Conservation (phyloP, 1,140 invertebrate genomes). For the Pristionchus pacificus region DNA sequence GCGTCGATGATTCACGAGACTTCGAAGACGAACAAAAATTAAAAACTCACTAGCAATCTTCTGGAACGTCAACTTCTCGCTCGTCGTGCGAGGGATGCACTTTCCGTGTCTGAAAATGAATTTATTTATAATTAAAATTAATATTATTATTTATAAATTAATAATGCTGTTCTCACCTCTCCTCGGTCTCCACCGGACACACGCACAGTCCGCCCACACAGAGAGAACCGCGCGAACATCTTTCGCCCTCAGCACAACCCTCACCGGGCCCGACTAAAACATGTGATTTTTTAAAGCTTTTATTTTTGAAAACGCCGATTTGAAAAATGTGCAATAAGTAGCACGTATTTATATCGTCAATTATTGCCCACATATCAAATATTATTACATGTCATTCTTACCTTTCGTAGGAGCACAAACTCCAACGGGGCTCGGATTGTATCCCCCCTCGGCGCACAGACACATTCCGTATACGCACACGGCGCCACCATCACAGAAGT, state of each 20-base stretch:
- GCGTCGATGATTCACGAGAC: no score
- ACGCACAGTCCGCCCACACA: slow-evolving; percentile 30
- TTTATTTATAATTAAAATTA: no score
- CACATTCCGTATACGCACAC: slow-evolving; percentile 20
- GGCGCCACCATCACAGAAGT: slow-evolving; percentile 31
- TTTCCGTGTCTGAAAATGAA: no score
- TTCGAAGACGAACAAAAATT: neutral
- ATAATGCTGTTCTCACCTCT: neutral
- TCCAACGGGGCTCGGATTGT: slow-evolving; percentile 11
- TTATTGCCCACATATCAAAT: slow-evolving; percentile 3
- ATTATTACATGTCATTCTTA: slow-evolving; percentile 6
- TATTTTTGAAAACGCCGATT: no score
- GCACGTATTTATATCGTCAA: neutral
- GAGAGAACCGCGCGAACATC: slow-evolving; percentile 29
- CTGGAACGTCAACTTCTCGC: neutral
- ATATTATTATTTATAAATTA: no score
- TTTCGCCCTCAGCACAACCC: neutral
- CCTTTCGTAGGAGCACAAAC: slow-evolving; percentile 5
- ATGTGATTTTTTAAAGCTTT: slow-evolving; percentile 1
- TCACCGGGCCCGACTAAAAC: neutral
- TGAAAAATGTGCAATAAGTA: slow-evolving; percentile 10
- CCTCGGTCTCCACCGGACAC: slow-evolving; percentile 28
- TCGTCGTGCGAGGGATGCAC: no score
- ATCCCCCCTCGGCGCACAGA: slow-evolving; percentile 17
- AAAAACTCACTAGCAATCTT: neutral